Evolutionary conservation across 1,140 invertebrate species (phyloP).

Genomic region (Aphelinus certus): DNA sequence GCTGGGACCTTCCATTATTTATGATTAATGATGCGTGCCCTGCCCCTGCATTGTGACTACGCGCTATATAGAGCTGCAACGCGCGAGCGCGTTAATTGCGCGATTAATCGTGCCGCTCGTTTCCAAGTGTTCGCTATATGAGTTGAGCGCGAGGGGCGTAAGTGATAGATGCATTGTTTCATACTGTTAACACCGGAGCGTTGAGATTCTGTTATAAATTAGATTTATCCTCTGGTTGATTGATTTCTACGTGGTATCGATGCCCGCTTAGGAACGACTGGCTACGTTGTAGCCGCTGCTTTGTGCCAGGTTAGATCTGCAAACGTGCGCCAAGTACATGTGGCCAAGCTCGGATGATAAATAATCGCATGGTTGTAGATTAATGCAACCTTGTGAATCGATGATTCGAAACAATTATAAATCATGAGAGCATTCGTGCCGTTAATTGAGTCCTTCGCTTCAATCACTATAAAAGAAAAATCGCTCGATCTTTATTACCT

Average conservation of each 20-base stretch:
- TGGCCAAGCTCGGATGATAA: background rate
- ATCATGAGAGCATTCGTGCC: constrained; percentile 6
- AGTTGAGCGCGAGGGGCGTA: too few species aligned
- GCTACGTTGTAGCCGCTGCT: too few species aligned
- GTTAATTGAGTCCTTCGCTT: constrained; percentile 15
- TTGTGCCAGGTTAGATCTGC: too few species aligned
- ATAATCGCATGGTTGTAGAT: background rate
- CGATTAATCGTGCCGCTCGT: background rate
- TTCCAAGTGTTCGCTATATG: too few species aligned
- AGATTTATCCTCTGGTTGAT: background rate
- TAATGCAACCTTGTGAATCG: constrained; percentile 15
- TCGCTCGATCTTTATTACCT: too few species aligned
- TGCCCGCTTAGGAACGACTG: too few species aligned
- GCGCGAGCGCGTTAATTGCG: background rate
- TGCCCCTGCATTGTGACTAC: background rate
- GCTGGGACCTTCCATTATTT: constrained; percentile 3
- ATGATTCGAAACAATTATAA: constrained; percentile 10
- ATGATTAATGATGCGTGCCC: background rate
- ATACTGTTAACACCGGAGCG: background rate
- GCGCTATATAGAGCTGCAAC: background rate
- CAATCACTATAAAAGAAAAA: background rate
- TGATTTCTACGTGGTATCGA: too few species aligned
- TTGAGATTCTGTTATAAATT: background rate
- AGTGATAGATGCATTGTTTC: background rate
- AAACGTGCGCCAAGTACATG: too few species aligned